These are phyloP conservation scores for Dinocampus coccinellae DNA, from an alignment of 2,888 invertebrate genomes.

Conservation along the genomic window DNA sequence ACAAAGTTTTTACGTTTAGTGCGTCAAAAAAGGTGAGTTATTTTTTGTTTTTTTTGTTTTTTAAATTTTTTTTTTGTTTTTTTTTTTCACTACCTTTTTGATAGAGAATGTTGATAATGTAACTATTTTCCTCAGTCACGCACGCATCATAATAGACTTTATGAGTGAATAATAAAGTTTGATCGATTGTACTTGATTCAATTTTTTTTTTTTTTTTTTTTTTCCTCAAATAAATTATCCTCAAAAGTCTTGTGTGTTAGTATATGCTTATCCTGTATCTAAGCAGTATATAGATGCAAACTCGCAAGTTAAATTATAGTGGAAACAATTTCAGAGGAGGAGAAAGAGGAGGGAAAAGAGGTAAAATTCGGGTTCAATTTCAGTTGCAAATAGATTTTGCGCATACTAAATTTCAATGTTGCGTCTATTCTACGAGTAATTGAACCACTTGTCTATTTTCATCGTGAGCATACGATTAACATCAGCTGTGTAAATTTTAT, in stretches of 20 bases:
- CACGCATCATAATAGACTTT: background rate
- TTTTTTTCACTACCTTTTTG: background rate
- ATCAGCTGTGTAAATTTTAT: background rate
- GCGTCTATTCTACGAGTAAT: background rate
- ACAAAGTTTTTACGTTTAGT: constrained; percentile 24
- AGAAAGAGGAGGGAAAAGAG: too few species aligned
- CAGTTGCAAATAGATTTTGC: background rate
- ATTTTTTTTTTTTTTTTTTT: background rate
- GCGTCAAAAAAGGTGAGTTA: constrained; percentile 39
- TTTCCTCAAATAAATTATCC: background rate
- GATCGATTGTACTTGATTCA: background rate
- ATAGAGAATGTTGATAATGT: background rate
- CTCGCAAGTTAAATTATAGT: background rate
- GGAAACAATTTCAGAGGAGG: background rate
- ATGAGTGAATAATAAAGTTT: background rate
- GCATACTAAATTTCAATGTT: background rate
- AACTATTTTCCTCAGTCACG: background rate
- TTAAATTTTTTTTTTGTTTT: too few species aligned
- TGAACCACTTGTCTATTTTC: background rate
- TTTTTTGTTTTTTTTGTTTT: constrained; percentile 14
- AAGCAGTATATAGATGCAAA: background rate
- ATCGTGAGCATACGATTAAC: background rate
- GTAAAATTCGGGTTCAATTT: background rate
- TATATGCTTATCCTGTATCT: background rate
- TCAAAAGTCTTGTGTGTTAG: background rate